A percentile compares a stretch with the other conserved stretches of the same genome.
Conservation (phyloP, 2,113 vertebrate genomes). For the Corythaeola cristata region DNA sequence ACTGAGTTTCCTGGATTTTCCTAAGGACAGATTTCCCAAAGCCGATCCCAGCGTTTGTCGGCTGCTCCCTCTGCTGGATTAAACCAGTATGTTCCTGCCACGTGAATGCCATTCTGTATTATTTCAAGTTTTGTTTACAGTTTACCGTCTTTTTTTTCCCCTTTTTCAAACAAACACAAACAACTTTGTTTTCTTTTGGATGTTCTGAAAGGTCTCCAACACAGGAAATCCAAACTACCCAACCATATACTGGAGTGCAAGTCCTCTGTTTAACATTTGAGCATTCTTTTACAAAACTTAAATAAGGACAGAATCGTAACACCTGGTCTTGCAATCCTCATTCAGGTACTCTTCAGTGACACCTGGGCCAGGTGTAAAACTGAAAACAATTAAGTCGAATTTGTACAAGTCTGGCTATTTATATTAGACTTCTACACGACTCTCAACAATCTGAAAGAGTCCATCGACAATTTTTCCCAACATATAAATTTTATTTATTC, state of each 20-base stretch:
- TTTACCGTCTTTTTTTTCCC: background rate
- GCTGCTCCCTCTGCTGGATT: conserved; percentile 71
- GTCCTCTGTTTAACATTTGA: background rate
- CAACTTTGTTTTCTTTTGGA: background rate
- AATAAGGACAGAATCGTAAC: background rate
- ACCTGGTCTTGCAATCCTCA: background rate
- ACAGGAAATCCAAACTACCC: background rate
- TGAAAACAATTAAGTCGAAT: background rate
- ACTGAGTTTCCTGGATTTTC: too few species aligned
- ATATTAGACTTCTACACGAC: background rate
- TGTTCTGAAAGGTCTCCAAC: background rate
- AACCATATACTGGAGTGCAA: background rate
- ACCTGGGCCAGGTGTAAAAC: background rate
- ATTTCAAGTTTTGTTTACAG: background rate
- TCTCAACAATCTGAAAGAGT: background rate
- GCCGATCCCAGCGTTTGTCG: background rate
- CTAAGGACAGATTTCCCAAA: background rate
- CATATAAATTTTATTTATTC: background rate
- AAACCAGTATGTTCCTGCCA: background rate
- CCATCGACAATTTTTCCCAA: background rate
- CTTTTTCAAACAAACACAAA: background rate
- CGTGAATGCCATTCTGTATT: background rate
- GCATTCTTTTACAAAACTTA: background rate
- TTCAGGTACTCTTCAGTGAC: background rate
- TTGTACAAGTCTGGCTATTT: background rate